Percentiles rank a stretch among this genome's conserved stretches.
Conservation (phyloP, 1,140 invertebrate genomes). For the Halyomorpha halys region DNA sequence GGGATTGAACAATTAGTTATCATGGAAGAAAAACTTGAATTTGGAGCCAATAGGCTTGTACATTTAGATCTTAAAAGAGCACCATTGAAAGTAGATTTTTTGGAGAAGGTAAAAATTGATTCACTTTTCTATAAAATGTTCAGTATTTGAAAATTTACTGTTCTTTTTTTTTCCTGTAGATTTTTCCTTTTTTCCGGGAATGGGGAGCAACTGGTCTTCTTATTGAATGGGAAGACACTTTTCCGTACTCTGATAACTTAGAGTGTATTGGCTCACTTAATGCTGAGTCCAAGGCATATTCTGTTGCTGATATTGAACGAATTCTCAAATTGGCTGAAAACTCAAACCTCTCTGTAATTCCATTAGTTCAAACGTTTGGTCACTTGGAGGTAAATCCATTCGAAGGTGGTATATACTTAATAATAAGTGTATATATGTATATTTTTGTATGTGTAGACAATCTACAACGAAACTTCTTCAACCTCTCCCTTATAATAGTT, state of each 20-base stretch:
- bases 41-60: constrained; percentile 40
- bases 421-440: too few species aligned
- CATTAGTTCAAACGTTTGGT: constrained; percentile 91
- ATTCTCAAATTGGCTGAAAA: constrained; percentile 50
- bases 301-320: constrained; percentile 48
- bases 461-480: constrained; percentile 19
- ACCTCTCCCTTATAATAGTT: constrained; percentile 42
- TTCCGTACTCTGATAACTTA: constrained; percentile 65
- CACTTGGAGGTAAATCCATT: constrained; percentile 58
- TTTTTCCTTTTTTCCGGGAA: constrained; percentile 46
- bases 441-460: constrained; percentile 8
- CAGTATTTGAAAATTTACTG: constrained; percentile 10
- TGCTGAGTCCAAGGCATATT: constrained; percentile 38
- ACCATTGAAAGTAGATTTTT: constrained; percentile 53
- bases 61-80: constrained; percentile 70
- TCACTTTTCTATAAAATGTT: background rate
- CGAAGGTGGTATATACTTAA: constrained; percentile 9
- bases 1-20: background rate
- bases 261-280: constrained; percentile 48
- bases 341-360: constrained; percentile 67
- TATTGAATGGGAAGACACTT: constrained; percentile 89
- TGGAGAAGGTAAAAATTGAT: constrained; percentile 47
- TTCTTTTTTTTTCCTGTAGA: constrained; percentile 37
- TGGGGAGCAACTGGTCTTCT: constrained; percentile 73
- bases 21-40: constrained; percentile 20